These are phyloP conservation scores for Lomographa bimaculata DNA, from an alignment of 2,888 invertebrate genomes.

Conservation along the genomic window DNA sequence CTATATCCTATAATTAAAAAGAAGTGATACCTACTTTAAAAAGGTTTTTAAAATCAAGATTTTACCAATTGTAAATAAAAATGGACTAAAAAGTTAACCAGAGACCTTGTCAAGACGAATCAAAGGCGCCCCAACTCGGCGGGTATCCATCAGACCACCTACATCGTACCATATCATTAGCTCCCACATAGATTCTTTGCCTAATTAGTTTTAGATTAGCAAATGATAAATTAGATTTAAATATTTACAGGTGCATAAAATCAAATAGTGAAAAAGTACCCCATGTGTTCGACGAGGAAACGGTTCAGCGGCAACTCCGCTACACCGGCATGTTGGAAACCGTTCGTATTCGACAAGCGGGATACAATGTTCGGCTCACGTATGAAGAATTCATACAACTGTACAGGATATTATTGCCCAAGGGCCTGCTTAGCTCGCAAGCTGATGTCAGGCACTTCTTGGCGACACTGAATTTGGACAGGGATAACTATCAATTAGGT, in stretches of 20 bases:
- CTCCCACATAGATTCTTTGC: no score
- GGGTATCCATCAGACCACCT: no score
- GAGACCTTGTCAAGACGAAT: no score
- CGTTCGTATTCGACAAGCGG: slow-evolving; percentile 96
- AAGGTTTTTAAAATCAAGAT: no score
- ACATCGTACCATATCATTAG: no score
- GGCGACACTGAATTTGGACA: slow-evolving; percentile 91
- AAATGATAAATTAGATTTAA: no score
- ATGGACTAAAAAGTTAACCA: no score
- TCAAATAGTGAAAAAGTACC: slow-evolving; percentile 97
- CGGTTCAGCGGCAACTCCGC: slow-evolving; percentile 92
- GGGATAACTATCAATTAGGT: slow-evolving; percentile 95
- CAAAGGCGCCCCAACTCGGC: no score
- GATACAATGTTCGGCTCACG: slow-evolving; percentile 96
- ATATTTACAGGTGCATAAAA: slow-evolving; percentile 92
- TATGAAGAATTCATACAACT: slow-evolving; percentile 97
- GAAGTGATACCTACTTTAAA: no score
- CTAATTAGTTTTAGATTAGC: no score
- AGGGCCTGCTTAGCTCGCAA: slow-evolving; percentile 93
- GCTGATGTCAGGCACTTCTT: slow-evolving; percentile 94
- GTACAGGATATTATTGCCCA: slow-evolving; percentile 95
- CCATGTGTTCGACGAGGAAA: slow-evolving; percentile 96
- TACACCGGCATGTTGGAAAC: slow-evolving; percentile 99
- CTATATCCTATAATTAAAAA: no score
- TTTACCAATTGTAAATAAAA: no score